Evolutionary conservation across 2,888 invertebrate species (phyloP), one percentile per base, ranked within the genome.

Genomic region (Hypomecis punctinalis): DNA sequence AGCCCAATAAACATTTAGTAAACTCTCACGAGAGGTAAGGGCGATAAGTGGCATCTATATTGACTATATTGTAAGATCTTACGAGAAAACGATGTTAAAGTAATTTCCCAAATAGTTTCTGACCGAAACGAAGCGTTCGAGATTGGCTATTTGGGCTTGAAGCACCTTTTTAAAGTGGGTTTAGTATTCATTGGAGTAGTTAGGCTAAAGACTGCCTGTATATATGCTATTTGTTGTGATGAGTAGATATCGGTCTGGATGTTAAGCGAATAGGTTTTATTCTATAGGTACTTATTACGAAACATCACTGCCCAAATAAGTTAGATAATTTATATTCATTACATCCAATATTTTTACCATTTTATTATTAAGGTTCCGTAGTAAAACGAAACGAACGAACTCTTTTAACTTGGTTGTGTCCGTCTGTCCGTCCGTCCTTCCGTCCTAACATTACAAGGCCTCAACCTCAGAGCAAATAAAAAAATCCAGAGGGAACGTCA

Each of bases 41-140:
- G 13, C 13, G 40, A 59, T 55, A 51, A 58, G 36, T 40, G 60
- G 51, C 8, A 52, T 55, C 58, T 61, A 37, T 42, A 53, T 49
- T 45, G 49, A 52, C 58, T 61, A 37, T 42, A 53, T 49, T 45
- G 49, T 13, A 37, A 51, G 49, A 51, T 55, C 48, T 48, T 36
- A 37, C n/a, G 56, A 37, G 55, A 43, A 55, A 61, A 61, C 55
- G 61, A 55, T 51, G 61, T 49, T 61, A 49, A 61, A 49, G 61
- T 61, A 61, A 61, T 61, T 61, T 45, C 49, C n/a, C 23, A 55
- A 61, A 61, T 45, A 61, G 61, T 47, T 56, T 55, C 11, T 56
- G 47, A 56, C 56, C 56, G 47, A 56, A 56, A 56, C n/a, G 39
- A 39, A 47, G 47, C 46, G 47, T 47, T 40, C 6, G 46, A 56